These are phyloP conservation scores for Lithophane semibrunnea DNA, from an alignment of 2,888 invertebrate species.

Conservation along the genomic window DNA sequence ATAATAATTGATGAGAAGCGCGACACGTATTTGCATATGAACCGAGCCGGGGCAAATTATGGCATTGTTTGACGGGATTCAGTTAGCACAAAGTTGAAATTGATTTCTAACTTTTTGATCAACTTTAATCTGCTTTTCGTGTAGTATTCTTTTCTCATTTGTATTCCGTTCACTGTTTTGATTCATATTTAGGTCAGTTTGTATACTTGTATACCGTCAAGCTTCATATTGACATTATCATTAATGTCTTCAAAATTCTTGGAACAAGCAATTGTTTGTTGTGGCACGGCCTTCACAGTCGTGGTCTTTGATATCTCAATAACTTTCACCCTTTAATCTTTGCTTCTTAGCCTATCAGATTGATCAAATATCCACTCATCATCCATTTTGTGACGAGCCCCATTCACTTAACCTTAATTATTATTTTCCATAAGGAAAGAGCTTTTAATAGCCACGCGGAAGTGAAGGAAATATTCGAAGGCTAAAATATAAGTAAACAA, in stretches of 20 bases:
- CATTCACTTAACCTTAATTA: neutral
- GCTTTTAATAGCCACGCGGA: neutral
- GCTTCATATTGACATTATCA: neutral
- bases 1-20: constrained; percentile 53
- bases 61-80: constrained; percentile 53
- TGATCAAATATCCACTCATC: neutral
- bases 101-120: constrained; percentile 43
- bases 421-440: neutral
- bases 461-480: constrained; percentile 10
- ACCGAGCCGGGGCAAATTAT: constrained; percentile 44
- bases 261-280: neutral
- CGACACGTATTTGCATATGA: constrained; percentile 53
- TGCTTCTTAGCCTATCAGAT: neutral
- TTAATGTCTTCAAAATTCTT: neutral
- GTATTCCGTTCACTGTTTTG: neutral
- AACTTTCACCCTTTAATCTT: neutral
- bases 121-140: constrained; percentile 32
- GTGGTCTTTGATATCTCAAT: neutral
- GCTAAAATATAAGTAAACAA: neutral
- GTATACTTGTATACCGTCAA: neutral
- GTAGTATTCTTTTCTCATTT: constrained; percentile 18
- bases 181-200: constrained; percentile 4
- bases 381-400: neutral
- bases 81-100: constrained; percentile 53
- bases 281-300: neutral